Base-by-base conservation (phyloP, 2,888 invertebrate species). In the Beris chalybata region DNA sequence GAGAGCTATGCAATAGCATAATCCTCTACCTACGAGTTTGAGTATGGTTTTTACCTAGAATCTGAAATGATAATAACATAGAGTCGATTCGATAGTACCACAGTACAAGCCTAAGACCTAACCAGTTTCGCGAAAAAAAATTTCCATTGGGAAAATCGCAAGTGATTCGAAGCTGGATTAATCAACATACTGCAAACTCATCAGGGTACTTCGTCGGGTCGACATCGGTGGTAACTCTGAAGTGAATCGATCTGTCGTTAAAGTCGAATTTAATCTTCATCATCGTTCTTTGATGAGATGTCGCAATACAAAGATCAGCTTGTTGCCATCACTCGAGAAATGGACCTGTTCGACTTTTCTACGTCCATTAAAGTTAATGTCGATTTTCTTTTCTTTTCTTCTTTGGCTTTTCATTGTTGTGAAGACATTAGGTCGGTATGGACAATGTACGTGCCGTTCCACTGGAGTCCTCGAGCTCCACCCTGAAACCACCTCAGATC, bases 241-340 rank as follows among this genome's bases (percentile, higher is more conserved):
- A 30, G 29, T 3, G 45, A 58, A 58, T 58, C 58, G 58, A 58
- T 58, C 45, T 58, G 22, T 58, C 58, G 47, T 58, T 58, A 58
- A 38, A 38, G 38, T 38, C 38, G 9, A 9, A 38, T 9, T 38
- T 38, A 7, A 38, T 38, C 38, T 7, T 38, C 38, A 38, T 38
- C 9, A 38, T 38, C 9, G 5, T 58, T n/a, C 29, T 58, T 12
- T 58, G 30, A 38, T 58, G 15, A 11, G 56, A 56, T 58, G 58
- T 45, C 58, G 45, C 5, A 11, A 58, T 58, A n/a, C 56, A 22
- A 22, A 9, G 22, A 29, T 43, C 44, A 9, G 43, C 11, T 44
- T 56, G 9, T 38, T 12, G 43, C 11, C 22, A 38, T 22, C 22
- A 3, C 22, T 3, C 22, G 3, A 22, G 22, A 22, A 22, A 38